phyloP scores from a whole-genome alignment of 1,140 invertebrate genomes.

The Forficula auricularia region DNA sequence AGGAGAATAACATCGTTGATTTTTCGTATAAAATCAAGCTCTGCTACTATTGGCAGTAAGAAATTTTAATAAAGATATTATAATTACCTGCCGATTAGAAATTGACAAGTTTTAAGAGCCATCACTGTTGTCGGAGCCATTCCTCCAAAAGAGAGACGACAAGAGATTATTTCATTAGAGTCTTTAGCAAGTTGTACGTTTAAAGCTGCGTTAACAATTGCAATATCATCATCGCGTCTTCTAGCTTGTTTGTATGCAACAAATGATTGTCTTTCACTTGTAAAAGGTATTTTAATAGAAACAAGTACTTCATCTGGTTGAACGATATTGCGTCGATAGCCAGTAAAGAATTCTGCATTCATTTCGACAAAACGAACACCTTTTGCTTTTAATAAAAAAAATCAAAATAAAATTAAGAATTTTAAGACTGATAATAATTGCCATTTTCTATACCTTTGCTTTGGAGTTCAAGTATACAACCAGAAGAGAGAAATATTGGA shows the following conservation, averaged over 20 bases:
- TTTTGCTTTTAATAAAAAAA: constrained; percentile 16
- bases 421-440: too few relatives aligned
- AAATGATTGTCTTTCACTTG: constrained; percentile 52
- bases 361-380: constrained; percentile 45
- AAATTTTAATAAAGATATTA: too few relatives aligned
- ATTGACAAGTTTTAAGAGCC: constrained; percentile 45
- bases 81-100: constrained; percentile 39
- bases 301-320: constrained; percentile 60
- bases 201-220: constrained; percentile 79
- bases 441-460: constrained; percentile 36
- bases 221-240: constrained; percentile 84
- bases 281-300: constrained; percentile 51
- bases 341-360: constrained; percentile 71
- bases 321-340: constrained; percentile 67
- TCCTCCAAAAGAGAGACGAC: constrained; percentile 64
- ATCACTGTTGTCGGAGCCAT: constrained; percentile 77
- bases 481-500: constrained; percentile 72
- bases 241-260: constrained; percentile 83
- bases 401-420: too few relatives aligned
- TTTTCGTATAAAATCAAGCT: too few relatives aligned
- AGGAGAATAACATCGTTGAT: too few relatives aligned
- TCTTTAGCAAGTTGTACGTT: constrained; percentile 40
- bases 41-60: too few relatives aligned
- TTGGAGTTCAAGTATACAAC: constrained; percentile 33
- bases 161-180: constrained; percentile 37